These are phyloP conservation scores for Salarias fasciatus DNA, from an alignment of 2,797 vertebrate genomes.

Conservation along the genomic window DNA sequence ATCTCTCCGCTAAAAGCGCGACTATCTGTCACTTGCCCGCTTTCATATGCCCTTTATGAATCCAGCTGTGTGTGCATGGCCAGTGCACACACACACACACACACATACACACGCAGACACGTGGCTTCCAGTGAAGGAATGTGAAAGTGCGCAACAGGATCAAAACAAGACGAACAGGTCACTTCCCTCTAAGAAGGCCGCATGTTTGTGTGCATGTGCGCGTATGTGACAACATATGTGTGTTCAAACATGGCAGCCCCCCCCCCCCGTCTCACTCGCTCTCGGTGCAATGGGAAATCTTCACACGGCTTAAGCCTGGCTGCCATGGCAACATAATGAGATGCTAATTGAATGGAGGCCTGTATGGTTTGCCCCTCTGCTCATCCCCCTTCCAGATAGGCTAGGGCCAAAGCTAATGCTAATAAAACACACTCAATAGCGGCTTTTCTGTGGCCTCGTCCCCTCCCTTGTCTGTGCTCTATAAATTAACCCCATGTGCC, in stretches of 20 bases:
- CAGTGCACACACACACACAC: constrained; percentile 1
- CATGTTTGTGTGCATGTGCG: constrained; percentile 3
- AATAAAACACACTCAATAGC: constrained; percentile 70
- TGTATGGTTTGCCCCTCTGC: constrained; percentile 66
- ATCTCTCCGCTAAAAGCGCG: background rate
- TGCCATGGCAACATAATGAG: constrained; percentile 83
- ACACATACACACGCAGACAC: constrained; percentile 24
- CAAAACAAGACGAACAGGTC: constrained; percentile 54
- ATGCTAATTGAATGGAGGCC: constrained; percentile 83
- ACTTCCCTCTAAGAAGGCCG: constrained; percentile 29
- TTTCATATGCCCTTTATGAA: constrained; percentile 10
- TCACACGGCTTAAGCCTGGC: constrained; percentile 57
- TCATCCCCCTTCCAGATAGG: constrained; percentile 53
- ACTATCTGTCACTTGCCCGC: background rate
- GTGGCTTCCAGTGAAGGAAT: constrained; percentile 22
- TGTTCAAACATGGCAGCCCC: constrained; percentile 35
- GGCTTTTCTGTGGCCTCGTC: constrained; percentile 34
- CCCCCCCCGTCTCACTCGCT: constrained; percentile 11
- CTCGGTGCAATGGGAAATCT: constrained; percentile 61
- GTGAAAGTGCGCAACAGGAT: constrained; percentile 41
- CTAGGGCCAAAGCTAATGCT: constrained; percentile 70
- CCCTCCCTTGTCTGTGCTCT: constrained; percentile 33
- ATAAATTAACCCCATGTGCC: constrained; percentile 70
- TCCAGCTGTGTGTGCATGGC: constrained; percentile 3
- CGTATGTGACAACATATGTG: constrained; percentile 17